Evolutionary conservation across 2,797 vertebrate species (phyloP).

Genomic region (Muscicapa striata): DNA sequence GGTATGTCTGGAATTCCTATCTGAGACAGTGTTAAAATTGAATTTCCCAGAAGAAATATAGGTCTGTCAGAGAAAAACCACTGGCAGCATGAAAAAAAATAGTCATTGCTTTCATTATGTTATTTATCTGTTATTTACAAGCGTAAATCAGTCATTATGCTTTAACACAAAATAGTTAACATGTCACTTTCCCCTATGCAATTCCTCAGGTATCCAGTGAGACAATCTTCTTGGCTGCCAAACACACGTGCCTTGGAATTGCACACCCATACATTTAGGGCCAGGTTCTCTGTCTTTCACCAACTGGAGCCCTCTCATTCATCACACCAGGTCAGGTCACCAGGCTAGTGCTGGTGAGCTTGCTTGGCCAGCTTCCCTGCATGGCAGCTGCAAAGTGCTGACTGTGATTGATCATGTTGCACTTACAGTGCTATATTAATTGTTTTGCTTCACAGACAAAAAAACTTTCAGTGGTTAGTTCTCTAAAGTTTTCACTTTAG

Average conservation of each 20-base stretch:
- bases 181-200: not conserved
- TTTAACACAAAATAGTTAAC: slow-evolving; percentile 31
- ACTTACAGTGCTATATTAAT: not conserved
- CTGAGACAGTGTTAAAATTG: slow-evolving; percentile 39
- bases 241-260: not conserved
- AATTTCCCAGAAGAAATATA: slow-evolving; percentile 47
- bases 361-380: not conserved
- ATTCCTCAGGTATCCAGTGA: not conserved
- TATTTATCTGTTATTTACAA: slow-evolving; percentile 43
- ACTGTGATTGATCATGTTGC: slow-evolving; percentile 16
- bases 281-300: not conserved
- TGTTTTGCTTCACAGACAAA: not conserved
- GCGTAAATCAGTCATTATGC: slow-evolving; percentile 38
- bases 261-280: not conserved
- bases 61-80: slow-evolving; percentile 25
- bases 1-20: slow-evolving; percentile 4
- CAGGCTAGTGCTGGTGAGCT: not conserved
- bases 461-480: not conserved
- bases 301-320: not conserved
- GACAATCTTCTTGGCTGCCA: slow-evolving; percentile 6
- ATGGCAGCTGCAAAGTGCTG: slow-evolving; percentile 20
- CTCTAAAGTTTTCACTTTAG: not conserved
- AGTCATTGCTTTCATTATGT: slow-evolving; percentile 26
- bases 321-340: not conserved
- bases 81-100: slow-evolving; percentile 34